Evolutionary conservation across 1,140 invertebrate species (phyloP).

Genomic region (Mesaphorura yosii): DNA sequence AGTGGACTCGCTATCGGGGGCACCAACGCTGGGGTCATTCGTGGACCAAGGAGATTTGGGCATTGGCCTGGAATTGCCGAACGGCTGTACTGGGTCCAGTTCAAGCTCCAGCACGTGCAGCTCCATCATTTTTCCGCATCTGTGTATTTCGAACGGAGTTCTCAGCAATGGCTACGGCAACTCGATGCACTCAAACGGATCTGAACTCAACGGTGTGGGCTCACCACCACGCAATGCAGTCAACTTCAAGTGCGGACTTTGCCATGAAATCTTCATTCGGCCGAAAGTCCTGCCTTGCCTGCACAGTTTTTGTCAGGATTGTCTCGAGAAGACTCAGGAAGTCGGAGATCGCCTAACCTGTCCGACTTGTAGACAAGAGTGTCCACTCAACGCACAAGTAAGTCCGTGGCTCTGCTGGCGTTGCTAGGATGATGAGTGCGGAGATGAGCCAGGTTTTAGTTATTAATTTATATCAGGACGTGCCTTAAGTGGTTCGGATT

Average conservation of each 20-base stretch:
- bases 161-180: slow-evolving; percentile 25
- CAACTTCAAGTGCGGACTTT: slow-evolving; percentile 60
- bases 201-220: slow-evolving; percentile 17
- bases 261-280: slow-evolving; percentile 59
- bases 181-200: slow-evolving; percentile 35
- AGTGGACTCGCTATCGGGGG: slow-evolving; percentile 74
- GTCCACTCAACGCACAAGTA: slow-evolving; percentile 43
- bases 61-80: slow-evolving; percentile 23
- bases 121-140: slow-evolving; percentile 57
- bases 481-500: no score
- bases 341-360: slow-evolving; percentile 68
- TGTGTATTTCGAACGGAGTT: slow-evolving; percentile 43
- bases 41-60: slow-evolving; percentile 41
- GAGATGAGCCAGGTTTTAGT: no score
- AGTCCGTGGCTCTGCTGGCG: slow-evolving; percentile 23
- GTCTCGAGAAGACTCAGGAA: slow-evolving; percentile 58
- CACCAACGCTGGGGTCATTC: slow-evolving; percentile 73
- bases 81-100: slow-evolving; percentile 28
- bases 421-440: no score
- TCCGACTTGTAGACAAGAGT: slow-evolving; percentile 64
- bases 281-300: slow-evolving; percentile 68
- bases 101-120: slow-evolving; percentile 46
- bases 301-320: slow-evolving; percentile 68
- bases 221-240: slow-evolving; percentile 13
- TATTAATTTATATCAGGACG: no score